phyloP scores from a whole-genome alignment of 2,888 invertebrate genomes.

The Hypsopygia costalis region DNA sequence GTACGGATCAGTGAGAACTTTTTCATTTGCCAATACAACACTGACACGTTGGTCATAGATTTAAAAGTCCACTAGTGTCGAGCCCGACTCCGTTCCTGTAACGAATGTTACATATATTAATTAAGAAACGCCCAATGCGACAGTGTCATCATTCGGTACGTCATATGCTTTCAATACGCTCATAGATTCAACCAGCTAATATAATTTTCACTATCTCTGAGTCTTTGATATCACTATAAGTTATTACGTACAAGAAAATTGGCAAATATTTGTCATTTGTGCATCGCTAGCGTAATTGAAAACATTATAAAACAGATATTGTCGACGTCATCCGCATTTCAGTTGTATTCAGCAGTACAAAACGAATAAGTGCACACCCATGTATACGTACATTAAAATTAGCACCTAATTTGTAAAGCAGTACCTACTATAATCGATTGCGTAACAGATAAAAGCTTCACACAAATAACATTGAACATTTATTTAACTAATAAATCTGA shows the following conservation, averaged over 20 bases:
- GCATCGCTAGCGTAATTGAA: constrained; percentile 16
- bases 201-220: no score
- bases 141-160: no score
- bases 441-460: constrained; percentile 52
- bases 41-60: no score
- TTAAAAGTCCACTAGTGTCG: no score
- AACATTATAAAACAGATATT: constrained; percentile 58
- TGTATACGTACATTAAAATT: constrained; percentile 58
- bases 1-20: no score
- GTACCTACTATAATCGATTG: constrained; percentile 47
- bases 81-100: no score
- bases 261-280: not conserved
- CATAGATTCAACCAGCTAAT: no score
- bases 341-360: constrained; percentile 46
- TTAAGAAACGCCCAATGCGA: no score
- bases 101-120: no score
- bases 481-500: constrained; percentile 41
- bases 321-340: constrained; percentile 71
- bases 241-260: not conserved
- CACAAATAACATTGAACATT: constrained; percentile 61
- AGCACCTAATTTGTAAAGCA: constrained; percentile 76
- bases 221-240: no score
- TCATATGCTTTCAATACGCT: no score
- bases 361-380: constrained; percentile 60
- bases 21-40: no score